Evolutionary conservation across 2,888 invertebrate species (phyloP).

Genomic region (Chymomyza fuscimana): DNA sequence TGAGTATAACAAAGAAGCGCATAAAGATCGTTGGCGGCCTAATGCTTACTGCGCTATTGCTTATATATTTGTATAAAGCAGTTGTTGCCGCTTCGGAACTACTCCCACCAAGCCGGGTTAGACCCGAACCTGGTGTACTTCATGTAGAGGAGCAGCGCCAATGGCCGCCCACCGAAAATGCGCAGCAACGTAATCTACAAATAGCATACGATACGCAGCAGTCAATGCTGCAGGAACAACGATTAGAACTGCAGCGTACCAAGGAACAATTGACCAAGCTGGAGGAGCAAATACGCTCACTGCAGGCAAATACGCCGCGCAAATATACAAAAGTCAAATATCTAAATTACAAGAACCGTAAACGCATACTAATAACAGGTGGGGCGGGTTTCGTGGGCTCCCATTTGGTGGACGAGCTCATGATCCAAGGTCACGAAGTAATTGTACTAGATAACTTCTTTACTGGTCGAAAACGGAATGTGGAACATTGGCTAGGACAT

Average conservation of each 20-base stretch:
- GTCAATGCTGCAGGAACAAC: constrained; percentile 62
- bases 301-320: constrained; percentile 88
- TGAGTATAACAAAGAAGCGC: constrained; percentile 61
- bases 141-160: constrained; percentile 45
- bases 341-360: constrained; percentile 93
- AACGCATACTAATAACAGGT: constrained; percentile 96
- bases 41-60: constrained; percentile 41
- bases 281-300: constrained; percentile 85
- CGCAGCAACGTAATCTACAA: constrained; percentile 47
- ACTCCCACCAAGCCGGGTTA: background rate
- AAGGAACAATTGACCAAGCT: constrained; percentile 84
- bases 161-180: constrained; percentile 56
- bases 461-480: constrained; percentile 97
- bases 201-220: constrained; percentile 59
- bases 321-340: constrained; percentile 95
- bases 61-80: constrained; percentile 67
- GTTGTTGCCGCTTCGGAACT: constrained; percentile 29
- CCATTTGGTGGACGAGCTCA: constrained; percentile 96
- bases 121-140: background rate
- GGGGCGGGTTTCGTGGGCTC: constrained; percentile 99
- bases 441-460: constrained; percentile 99
- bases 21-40: constrained; percentile 44
- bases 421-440: constrained; percentile 97
- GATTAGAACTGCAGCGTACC: constrained; percentile 83
- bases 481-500: constrained; percentile 99